Conservation (phyloP, 2,113 vertebrate species). For the Micromys minutus region DNA sequence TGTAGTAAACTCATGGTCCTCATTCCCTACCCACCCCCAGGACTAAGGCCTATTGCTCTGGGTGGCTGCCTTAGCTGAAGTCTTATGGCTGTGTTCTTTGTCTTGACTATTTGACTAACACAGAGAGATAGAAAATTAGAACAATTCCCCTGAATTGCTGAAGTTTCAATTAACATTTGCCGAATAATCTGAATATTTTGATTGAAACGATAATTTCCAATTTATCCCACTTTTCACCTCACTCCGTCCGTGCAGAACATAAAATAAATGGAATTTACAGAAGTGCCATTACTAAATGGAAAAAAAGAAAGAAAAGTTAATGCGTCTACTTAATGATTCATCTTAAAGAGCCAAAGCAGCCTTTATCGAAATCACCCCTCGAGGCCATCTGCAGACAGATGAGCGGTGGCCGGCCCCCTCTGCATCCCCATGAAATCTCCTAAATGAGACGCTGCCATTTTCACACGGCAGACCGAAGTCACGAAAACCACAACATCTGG, state of each 20-base stretch:
- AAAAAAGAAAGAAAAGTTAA: not conserved
- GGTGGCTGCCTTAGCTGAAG: not conserved
- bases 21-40: not conserved
- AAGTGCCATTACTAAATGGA: slow-evolving; percentile 57
- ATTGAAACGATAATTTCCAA: slow-evolving; percentile 63
- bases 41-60: not conserved
- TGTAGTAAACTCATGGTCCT: not conserved
- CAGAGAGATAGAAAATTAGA: slow-evolving; percentile 48
- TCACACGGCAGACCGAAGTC: slow-evolving; percentile 80
- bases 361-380: not conserved
- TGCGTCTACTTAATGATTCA: not conserved
- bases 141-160: slow-evolving; percentile 37
- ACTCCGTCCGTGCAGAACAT: not conserved
- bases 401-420: slow-evolving; percentile 1
- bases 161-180: slow-evolving; percentile 42
- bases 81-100: not conserved
- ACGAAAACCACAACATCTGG: slow-evolving; percentile 89
- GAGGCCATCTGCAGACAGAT: slow-evolving; percentile 19
- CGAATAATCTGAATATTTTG: slow-evolving; percentile 67
- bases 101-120: slow-evolving; percentile 12
- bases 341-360: accelerated
- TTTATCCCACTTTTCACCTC: slow-evolving; percentile 45
- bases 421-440: slow-evolving; percentile 43
- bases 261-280: slow-evolving; percentile 59
- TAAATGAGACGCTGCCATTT: slow-evolving; percentile 73